These are phyloP conservation scores for Hirtodrosophila duncani DNA, from an alignment of 2,888 invertebrate genomes.

Conservation along the genomic window DNA sequence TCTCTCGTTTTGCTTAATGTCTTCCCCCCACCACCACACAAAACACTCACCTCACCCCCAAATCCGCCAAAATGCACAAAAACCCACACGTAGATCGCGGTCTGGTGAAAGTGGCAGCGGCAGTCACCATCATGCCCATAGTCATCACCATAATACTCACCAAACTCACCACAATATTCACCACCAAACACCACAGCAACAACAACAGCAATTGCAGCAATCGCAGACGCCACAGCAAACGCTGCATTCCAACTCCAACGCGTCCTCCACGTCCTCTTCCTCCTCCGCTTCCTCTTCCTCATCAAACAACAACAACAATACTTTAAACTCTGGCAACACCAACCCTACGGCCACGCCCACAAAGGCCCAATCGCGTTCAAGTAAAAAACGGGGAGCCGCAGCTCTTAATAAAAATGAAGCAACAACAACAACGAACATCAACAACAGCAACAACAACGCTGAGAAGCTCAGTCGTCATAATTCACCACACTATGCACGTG, in stretches of 20 bases:
- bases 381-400: conserved; percentile 77
- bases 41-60: conserved; percentile 9
- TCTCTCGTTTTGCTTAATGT: conserved; percentile 51
- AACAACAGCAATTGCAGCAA: conserved; percentile 50
- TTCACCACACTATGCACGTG: conserved; percentile 52
- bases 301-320: conserved; percentile 2
- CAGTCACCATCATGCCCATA: conserved; percentile 45
- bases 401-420: conserved; percentile 47
- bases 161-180: conserved; percentile 49
- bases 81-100: conserved; percentile 62
- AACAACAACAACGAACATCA: conserved; percentile 3
- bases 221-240: conserved; percentile 20
- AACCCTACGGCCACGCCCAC: conserved; percentile 37
- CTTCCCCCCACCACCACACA: conserved; percentile 30
- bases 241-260: conserved; percentile 17
- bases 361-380: conserved; percentile 71
- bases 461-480: conserved; percentile 42
- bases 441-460: conserved; percentile 10
- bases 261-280: conserved; percentile 19
- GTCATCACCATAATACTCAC: conserved; percentile 52
- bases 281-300: conserved; percentile 23
- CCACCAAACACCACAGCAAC: conserved; percentile 34
- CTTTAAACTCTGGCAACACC: neutral
- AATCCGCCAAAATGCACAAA: conserved; percentile 9
- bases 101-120: conserved; percentile 75